Conservation (phyloP, 1,140 invertebrate species). For the Drosophila quadrilineata region DNA sequence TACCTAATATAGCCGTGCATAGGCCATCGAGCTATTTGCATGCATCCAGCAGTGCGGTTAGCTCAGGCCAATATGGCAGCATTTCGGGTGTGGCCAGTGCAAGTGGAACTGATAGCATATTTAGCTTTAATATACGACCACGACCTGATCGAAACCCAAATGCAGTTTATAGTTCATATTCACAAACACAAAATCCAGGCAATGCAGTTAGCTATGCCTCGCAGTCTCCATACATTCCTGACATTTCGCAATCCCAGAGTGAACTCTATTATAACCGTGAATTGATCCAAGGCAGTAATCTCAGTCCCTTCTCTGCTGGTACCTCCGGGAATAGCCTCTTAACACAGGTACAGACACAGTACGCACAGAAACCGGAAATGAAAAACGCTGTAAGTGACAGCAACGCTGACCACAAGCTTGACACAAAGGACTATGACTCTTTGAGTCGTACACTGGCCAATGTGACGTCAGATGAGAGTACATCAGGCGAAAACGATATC, state of each 20-base stretch:
- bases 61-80: slow-evolving; percentile 57
- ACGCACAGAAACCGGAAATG: slow-evolving; percentile 45
- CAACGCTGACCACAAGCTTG: slow-evolving; percentile 52
- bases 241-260: slow-evolving; percentile 33
- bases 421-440: slow-evolving; percentile 58
- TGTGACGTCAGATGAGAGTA: slow-evolving; percentile 40
- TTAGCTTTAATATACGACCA: slow-evolving; percentile 76
- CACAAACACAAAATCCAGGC: slow-evolving; percentile 15
- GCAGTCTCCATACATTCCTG: slow-evolving; percentile 41
- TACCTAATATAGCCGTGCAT: slow-evolving; percentile 41
- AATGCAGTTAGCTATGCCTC: slow-evolving; percentile 41
- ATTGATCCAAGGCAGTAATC: slow-evolving; percentile 22
- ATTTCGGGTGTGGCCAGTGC: slow-evolving; percentile 70
- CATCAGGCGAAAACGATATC: slow-evolving; percentile 2
- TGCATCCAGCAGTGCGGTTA: slow-evolving; percentile 62
- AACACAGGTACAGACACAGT: slow-evolving; percentile 35
- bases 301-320: slow-evolving; percentile 45
- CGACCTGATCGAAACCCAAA: slow-evolving; percentile 35
- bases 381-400: slow-evolving; percentile 26
- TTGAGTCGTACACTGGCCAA: slow-evolving; percentile 46
- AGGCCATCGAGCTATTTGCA: slow-evolving; percentile 49
- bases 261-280: slow-evolving; percentile 63
- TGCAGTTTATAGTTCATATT: slow-evolving; percentile 37
- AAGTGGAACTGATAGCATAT: slow-evolving; percentile 71
- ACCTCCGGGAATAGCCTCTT: slow-evolving; percentile 13